Base-by-base conservation (phyloP, 64 coral and sea anemone species). In the Pachyseris speciosa region DNA sequence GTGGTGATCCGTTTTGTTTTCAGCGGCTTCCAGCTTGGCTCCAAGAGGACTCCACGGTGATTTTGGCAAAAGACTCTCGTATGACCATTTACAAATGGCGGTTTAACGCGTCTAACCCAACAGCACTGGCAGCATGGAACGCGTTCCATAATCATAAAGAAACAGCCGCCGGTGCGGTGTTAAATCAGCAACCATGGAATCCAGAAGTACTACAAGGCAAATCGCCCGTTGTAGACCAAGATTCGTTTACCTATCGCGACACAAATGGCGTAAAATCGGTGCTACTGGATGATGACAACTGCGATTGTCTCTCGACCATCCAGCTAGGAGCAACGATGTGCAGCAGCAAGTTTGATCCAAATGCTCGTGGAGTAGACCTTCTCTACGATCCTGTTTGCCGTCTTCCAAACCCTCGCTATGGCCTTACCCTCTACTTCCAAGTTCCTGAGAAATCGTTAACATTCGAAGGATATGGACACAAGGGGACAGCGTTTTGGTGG, bases 401-500 rank as follows among this genome's bases (percentile, higher is more conserved):
- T 39, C 59, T 93, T 32, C 91, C 91, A 31, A 93, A 45, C 41
- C 60, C 84, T 39, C 64, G 80, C 19, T 87, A 93, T 34, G 91
- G 72, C 15, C 84, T 93, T 27, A 43, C 33, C 50, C 41, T 93
- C 72, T 93, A 80, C 71, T 93, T 87, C 34, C 72, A 67, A 37
- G 63, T 74, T 67, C 91, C 91, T 22, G 36, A 61, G 17, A 19
- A 60, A 51, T 15, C 45, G 0, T 79, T 74, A 20, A 87, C 72
- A 13, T 93, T 87, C 31, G 72, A 93, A 43, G 83, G 47, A 27
- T 87, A 87, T 64, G 91, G 84, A 2, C 45, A 70, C 72, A 93
- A 65, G 7, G 89, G 92, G 92, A 90, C 67, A 9, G 92, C 86
- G 5, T 94, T 94, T n/a, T 94, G 92, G 92, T 94, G 92, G 92